These are phyloP conservation scores for Apocrypta bakeri DNA, from an alignment of 1,140 invertebrate species.

Conservation along the genomic window DNA sequence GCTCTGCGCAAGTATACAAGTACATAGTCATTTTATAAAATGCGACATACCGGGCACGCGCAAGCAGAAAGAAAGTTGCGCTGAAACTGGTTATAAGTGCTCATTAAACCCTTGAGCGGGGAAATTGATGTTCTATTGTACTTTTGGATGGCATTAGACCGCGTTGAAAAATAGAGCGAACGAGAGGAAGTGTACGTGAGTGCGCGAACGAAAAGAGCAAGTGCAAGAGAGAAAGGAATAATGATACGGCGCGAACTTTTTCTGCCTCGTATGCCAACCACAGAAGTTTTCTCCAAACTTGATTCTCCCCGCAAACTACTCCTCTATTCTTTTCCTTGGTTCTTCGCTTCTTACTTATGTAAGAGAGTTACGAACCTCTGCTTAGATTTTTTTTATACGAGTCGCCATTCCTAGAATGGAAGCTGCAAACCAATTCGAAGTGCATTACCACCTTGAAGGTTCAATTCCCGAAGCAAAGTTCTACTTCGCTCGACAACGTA, in stretches of 20 bases:
- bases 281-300: neutral
- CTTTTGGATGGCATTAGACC: neutral
- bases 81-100: too few relatives aligned
- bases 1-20: too few relatives aligned
- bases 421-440: neutral
- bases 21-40: too few relatives aligned
- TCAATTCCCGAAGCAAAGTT: neutral
- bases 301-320: neutral
- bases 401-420: neutral
- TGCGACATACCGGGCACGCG: too few relatives aligned
- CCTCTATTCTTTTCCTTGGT: neutral
- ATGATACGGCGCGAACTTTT: neutral
- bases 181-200: too few relatives aligned
- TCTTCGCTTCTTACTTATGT: neutral
- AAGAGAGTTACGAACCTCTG: neutral
- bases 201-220: neutral
- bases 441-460: neutral
- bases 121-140: neutral
- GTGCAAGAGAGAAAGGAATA: neutral
- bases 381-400: neutral
- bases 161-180: neutral
- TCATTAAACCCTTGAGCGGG: neutral
- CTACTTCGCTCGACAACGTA: neutral
- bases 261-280: neutral
- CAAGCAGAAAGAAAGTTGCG: neutral